Evolutionary conservation across 2,797 vertebrate genomes (phyloP).

Genomic region (Pangasius djambal): DNA sequence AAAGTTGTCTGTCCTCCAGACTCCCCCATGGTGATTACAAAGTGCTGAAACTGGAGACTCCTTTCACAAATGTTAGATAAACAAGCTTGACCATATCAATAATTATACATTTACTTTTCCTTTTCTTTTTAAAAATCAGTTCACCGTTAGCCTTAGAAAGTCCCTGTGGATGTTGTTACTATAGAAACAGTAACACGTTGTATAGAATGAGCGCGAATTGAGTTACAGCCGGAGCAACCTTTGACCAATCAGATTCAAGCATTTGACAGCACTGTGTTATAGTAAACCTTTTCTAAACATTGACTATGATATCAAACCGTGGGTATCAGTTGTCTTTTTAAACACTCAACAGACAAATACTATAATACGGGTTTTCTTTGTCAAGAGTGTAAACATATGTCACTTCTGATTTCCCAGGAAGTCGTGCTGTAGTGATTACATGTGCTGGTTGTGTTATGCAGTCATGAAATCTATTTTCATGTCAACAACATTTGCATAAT

Average conservation of each 20-base stretch:
- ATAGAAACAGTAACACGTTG: not conserved
- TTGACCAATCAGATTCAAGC: not conserved
- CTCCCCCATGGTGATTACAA: not conserved
- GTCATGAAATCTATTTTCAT: constrained; percentile 8
- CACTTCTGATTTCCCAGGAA: not conserved
- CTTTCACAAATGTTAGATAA: not conserved
- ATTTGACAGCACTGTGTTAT: not conserved
- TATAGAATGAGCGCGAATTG: not conserved
- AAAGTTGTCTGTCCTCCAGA: not conserved
- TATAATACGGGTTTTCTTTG: not conserved
- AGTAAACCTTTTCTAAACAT: not conserved
- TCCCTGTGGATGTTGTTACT: not conserved
- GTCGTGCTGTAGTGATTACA: not conserved
- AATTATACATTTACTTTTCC: not conserved
- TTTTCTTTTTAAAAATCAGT: not conserved
- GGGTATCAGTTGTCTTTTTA: not conserved
- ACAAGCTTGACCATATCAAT: not conserved
- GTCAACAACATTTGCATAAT: constrained; percentile 18
- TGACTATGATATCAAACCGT: not conserved
- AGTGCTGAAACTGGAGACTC: not conserved
- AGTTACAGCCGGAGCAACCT: not conserved
- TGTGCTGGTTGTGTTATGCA: not conserved
- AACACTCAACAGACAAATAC: not conserved
- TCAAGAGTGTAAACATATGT: not conserved
- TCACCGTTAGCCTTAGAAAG: not conserved